phyloP scores from a whole-genome alignment of 2,113 vertebrate genomes.

The Rutilus rutilus region DNA sequence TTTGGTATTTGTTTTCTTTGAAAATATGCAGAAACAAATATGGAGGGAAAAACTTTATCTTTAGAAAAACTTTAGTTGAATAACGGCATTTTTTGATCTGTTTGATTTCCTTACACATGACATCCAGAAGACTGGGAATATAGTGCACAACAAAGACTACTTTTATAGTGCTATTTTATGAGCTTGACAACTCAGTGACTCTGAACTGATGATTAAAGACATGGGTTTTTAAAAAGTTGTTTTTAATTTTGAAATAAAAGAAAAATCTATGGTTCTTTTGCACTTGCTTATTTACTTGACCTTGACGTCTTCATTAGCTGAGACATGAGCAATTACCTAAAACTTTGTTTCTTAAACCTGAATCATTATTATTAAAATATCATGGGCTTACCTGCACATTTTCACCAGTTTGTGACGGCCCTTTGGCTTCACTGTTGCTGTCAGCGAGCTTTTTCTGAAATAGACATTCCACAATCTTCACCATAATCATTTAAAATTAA shows the following conservation, averaged over 20 bases:
- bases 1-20: neutral
- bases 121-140: neutral
- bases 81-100: neutral
- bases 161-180: neutral
- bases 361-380: neutral
- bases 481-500: neutral
- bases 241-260: too few species aligned
- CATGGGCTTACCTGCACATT: neutral
- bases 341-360: neutral
- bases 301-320: neutral
- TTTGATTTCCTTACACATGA: accelerated
- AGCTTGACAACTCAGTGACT: neutral
- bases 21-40: neutral
- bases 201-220: too few species aligned
- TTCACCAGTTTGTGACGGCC: neutral
- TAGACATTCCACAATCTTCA: neutral
- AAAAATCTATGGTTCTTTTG: neutral
- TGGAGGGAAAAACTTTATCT: neutral
- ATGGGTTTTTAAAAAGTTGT: too few species aligned
- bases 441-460: neutral
- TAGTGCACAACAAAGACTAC: neutral
- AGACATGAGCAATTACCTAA: neutral
- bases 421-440: neutral
- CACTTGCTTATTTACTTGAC: neutral
- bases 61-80: too few species aligned